Conservation (phyloP, 2,888 invertebrate genomes). For the Xylophagus ater region DNA sequence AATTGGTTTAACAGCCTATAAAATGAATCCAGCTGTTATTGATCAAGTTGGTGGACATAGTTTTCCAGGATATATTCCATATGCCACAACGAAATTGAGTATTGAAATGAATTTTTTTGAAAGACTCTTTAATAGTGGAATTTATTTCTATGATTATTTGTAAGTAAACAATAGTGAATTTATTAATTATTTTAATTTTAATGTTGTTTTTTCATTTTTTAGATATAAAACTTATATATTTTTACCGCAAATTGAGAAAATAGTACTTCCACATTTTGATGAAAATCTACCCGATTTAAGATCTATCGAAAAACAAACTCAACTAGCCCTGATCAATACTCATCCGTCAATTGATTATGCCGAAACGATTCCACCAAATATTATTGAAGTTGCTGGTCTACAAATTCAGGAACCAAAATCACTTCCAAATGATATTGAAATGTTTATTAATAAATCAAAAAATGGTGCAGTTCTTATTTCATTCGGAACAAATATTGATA, state of each 20-base stretch:
- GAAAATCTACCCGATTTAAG: conserved; percentile 17
- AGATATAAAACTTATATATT: conserved; percentile 20
- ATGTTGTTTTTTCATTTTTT: not conserved
- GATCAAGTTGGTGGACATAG: conserved; percentile 17
- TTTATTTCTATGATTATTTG: conserved; percentile 9
- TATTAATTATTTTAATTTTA: too few species aligned
- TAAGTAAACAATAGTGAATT: conserved; percentile 9
- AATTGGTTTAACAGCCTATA: conserved; percentile 13
- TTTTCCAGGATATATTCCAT: conserved; percentile 17
- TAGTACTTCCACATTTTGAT: conserved; percentile 19
- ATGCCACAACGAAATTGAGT: too few species aligned
- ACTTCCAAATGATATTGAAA: conserved; percentile 23
- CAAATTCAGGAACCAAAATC: conserved; percentile 26
- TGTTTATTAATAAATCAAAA: conserved; percentile 24
- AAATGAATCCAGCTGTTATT: conserved; percentile 13
- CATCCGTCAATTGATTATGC: conserved; percentile 28
- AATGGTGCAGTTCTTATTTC: conserved; percentile 32
- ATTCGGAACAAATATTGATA: conserved; percentile 27
- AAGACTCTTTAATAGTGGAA: conserved; percentile 21
- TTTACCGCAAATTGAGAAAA: conserved; percentile 19
- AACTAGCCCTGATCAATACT: conserved; percentile 29
- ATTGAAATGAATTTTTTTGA: conserved; percentile 25
- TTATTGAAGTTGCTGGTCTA: conserved; percentile 34
- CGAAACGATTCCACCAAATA: conserved; percentile 29
- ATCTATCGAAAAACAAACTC: conserved; percentile 20